Conservation (phyloP, 2,888 invertebrate genomes). For the Drosophila engyochracea region DNA sequence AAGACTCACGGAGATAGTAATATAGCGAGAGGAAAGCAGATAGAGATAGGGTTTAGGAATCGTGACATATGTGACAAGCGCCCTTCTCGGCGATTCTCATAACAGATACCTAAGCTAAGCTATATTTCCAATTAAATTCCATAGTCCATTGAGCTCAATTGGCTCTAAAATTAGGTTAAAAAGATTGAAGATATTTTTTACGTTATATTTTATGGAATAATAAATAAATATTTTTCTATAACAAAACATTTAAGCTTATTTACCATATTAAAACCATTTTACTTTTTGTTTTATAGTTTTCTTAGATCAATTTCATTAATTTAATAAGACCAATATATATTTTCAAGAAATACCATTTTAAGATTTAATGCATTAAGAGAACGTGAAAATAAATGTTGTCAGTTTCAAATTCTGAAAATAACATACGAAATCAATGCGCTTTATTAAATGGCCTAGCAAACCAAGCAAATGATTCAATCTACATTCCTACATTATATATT, state of each 20-base stretch:
- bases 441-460: not conserved
- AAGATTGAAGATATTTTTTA: not conserved
- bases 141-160: not conserved
- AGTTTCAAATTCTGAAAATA: not conserved
- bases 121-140: not conserved
- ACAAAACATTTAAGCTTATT: not conserved
- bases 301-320: not conserved
- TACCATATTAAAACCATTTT: not conserved
- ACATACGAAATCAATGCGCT: not conserved
- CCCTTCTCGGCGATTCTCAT: conserved; percentile 4
- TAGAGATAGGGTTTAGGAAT: not conserved
- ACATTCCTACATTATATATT: not conserved
- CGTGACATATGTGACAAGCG: not conserved
- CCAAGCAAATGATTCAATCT: not conserved
- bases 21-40: not conserved
- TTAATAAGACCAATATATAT: not conserved
- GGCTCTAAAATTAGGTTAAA: not conserved
- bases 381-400: not conserved
- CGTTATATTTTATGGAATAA: not conserved
- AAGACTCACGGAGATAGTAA: not conserved
- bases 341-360: not conserved
- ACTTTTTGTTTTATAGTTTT: not conserved
- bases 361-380: not conserved
- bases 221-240: not conserved
- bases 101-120: not conserved